Evolutionary conservation across 2,113 vertebrate species (phyloP).

Genomic region (Anthoscopus minutus): DNA sequence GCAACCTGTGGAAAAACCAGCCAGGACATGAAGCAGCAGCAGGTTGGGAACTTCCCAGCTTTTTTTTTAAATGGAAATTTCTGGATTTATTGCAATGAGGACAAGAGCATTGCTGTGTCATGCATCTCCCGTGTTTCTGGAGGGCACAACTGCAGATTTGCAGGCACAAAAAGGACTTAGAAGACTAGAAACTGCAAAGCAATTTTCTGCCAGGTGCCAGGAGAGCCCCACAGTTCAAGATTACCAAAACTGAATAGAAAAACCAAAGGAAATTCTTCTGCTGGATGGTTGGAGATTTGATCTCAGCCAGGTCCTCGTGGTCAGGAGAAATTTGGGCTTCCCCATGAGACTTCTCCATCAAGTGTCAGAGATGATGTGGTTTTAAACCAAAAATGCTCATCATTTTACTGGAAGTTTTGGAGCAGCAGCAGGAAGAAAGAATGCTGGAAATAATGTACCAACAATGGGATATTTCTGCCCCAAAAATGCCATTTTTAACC

Average conservation of each 20-base stretch:
- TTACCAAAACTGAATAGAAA: background rate
- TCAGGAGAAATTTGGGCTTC: background rate
- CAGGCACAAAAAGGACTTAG: background rate
- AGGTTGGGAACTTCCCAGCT: background rate
- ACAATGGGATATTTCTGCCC: background rate
- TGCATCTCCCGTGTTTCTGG: background rate
- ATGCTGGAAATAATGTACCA: background rate
- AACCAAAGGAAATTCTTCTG: background rate
- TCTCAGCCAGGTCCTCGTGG: background rate
- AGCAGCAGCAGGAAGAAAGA: background rate
- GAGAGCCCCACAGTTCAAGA: background rate
- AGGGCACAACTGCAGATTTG: background rate
- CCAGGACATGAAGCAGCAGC: background rate
- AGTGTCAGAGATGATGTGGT: background rate
- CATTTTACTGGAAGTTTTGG: background rate
- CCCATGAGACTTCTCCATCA: background rate
- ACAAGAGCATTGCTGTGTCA: fast-evolving
- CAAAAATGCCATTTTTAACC: background rate
- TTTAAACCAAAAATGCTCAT: background rate
- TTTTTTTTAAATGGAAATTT: background rate
- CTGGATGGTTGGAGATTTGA: background rate
- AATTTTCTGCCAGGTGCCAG: background rate
- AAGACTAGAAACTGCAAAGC: background rate
- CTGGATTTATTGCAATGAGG: background rate
- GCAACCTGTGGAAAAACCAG: background rate